Evolutionary conservation across 2,113 vertebrate genomes (phyloP).

Genomic region (Spermophilus dauricus): DNA sequence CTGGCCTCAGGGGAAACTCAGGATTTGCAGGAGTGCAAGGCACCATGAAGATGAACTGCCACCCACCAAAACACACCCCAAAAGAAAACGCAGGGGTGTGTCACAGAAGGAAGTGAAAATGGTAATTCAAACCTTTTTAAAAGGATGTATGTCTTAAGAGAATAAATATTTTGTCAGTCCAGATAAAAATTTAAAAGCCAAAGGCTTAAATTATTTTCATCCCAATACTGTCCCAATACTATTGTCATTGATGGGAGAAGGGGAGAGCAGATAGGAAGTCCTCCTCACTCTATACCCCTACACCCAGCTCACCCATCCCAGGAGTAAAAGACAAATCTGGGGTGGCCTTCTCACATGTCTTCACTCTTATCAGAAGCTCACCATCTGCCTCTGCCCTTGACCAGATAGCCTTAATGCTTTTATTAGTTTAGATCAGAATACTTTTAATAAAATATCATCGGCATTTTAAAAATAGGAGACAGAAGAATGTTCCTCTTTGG

Average conservation of each 20-base stretch:
- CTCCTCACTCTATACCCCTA: background rate
- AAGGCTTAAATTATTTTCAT: background rate
- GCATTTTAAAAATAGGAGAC: background rate
- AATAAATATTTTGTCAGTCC: background rate
- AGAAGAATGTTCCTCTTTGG: background rate
- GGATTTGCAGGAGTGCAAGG: background rate
- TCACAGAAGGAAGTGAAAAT: background rate
- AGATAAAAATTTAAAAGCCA: conserved; percentile 9
- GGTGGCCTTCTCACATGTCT: background rate
- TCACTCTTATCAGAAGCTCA: conserved; percentile 59
- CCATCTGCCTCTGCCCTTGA: conserved; percentile 65
- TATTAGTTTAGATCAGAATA: background rate
- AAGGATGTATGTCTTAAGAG: background rate
- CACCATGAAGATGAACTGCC: background rate
- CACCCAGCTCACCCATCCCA: background rate
- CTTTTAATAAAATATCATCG: conserved; percentile 48
- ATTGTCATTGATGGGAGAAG: background rate
- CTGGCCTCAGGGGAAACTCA: background rate
- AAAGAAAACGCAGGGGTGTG: background rate
- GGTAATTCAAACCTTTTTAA: background rate
- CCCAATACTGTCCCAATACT: background rate
- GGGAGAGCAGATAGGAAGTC: background rate
- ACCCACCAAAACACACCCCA: background rate
- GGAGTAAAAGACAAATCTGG: conserved; percentile 16
- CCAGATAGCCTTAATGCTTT: conserved; percentile 19